Evolutionary conservation across 2,888 invertebrate species (phyloP).

Genomic region (Hyalella azteca): DNA sequence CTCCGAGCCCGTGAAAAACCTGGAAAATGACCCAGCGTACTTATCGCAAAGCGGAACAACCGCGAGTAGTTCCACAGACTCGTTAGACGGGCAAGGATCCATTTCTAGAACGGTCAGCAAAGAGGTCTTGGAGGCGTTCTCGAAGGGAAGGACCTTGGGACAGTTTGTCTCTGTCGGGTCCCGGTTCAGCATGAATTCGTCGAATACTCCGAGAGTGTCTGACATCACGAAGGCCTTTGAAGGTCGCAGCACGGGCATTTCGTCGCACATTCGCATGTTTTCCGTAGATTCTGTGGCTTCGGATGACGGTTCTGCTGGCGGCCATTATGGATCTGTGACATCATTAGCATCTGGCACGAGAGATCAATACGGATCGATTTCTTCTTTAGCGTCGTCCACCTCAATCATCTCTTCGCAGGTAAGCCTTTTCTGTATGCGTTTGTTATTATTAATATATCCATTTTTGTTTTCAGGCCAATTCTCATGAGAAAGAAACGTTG

Average conservation of each 20-base stretch:
- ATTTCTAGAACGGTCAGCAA: slow-evolving; percentile 54
- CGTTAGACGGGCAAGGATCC: slow-evolving; percentile 49
- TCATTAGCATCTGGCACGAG: slow-evolving; percentile 59
- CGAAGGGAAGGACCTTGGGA: slow-evolving; percentile 36
- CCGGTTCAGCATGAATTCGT: slow-evolving; percentile 41
- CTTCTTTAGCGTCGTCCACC: slow-evolving; percentile 68
- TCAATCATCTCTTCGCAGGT: slow-evolving; percentile 69
- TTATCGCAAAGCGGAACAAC: slow-evolving; percentile 38
- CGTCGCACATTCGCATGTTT: slow-evolving; percentile 66
- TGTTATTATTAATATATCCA: too few species aligned
- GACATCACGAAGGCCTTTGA: slow-evolving; percentile 67
- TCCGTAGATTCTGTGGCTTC: slow-evolving; percentile 68
- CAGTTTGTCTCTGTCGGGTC: slow-evolving; percentile 38
- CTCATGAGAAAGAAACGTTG: too few species aligned
- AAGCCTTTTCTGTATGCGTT: too few species aligned
- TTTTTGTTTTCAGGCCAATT: too few species aligned
- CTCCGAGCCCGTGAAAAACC: slow-evolving; percentile 43
- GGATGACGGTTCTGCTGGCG: slow-evolving; percentile 62
- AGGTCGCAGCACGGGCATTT: slow-evolving; percentile 62
- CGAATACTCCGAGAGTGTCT: slow-evolving; percentile 47
- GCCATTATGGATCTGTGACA: slow-evolving; percentile 58
- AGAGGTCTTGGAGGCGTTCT: slow-evolving; percentile 57
- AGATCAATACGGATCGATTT: slow-evolving; percentile 68
- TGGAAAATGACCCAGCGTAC: slow-evolving; percentile 49
- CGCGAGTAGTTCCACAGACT: slow-evolving; percentile 52